These are phyloP conservation scores for Peromyscus maniculatus DNA, from an alignment of 2,113 vertebrate genomes.

Conservation along the genomic window DNA sequence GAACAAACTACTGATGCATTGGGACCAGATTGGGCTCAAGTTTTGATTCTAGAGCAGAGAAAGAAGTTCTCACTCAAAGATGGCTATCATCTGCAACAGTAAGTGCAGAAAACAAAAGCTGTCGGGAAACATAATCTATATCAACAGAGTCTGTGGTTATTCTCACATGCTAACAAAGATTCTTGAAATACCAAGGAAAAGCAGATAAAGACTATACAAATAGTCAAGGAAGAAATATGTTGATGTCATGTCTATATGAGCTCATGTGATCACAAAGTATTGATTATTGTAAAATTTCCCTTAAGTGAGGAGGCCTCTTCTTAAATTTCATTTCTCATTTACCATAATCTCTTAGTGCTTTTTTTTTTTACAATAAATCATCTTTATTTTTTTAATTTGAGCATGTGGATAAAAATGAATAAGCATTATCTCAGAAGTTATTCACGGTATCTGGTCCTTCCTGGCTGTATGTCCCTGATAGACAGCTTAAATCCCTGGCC, in stretches of 20 bases:
- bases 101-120: slow-evolving; percentile 55
- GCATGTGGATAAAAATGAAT: slow-evolving; percentile 38
- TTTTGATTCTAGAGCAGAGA: neutral
- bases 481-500: neutral
- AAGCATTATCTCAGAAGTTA: slow-evolving; percentile 52
- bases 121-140: neutral
- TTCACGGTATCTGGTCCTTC: neutral
- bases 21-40: neutral
- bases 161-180: slow-evolving; percentile 61
- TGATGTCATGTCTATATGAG: slow-evolving; percentile 63
- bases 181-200: slow-evolving; percentile 51
- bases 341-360: slow-evolving; percentile 73
- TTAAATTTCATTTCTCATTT: slow-evolving; percentile 76
- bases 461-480: too few species aligned
- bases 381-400: slow-evolving; percentile 77
- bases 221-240: slow-evolving; percentile 43
- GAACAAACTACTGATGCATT: neutral
- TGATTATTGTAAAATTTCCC: slow-evolving; percentile 81
- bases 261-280: slow-evolving; percentile 78
- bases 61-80: slow-evolving; percentile 35
- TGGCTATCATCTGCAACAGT: slow-evolving; percentile 11
- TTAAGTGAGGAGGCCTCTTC: slow-evolving; percentile 77
- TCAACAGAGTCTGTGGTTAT: neutral
- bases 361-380: slow-evolving; percentile 80
- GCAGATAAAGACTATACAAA: slow-evolving; percentile 14